These are phyloP conservation scores for Clarias platycephalus DNA, from an alignment of 2,797 vertebrate genomes.

Conservation along the genomic window DNA sequence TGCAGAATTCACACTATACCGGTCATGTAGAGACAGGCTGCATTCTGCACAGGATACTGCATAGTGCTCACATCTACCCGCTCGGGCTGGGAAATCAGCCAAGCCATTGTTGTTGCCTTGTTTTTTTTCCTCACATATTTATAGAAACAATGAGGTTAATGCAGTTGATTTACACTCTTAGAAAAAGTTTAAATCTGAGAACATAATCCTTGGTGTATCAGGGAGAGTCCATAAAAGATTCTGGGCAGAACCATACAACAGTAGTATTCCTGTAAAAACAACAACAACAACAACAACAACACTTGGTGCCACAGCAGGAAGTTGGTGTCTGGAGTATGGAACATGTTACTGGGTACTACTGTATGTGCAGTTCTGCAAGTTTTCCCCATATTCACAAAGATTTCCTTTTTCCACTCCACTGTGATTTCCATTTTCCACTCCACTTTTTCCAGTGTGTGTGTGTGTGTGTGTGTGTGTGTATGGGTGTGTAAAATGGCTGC, in stretches of 20 bases:
- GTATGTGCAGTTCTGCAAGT: neutral
- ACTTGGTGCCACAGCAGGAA: neutral
- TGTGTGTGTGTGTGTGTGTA: neutral
- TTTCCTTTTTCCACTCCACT: neutral
- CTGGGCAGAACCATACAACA: too few species aligned
- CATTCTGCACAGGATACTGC: neutral
- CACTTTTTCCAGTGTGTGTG: neutral
- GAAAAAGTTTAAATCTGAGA: neutral
- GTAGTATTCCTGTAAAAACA: too few species aligned
- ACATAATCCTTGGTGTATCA: neutral
- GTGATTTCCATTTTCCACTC: neutral
- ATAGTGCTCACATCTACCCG: neutral
- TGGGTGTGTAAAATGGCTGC: neutral
- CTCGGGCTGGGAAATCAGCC: neutral
- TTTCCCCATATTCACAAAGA: neutral
- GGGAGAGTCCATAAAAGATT: neutral
- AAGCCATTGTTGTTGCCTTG: neutral
- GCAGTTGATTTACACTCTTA: neutral
- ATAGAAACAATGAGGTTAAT: neutral
- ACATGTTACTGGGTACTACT: neutral
- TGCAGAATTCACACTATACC: neutral
- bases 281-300: too few species aligned
- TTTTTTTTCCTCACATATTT: neutral
- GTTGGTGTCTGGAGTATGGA: neutral
- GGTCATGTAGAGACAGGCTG: neutral